phyloP scores from a whole-genome alignment of 2,113 vertebrate species.

The Callipepla californica region DNA sequence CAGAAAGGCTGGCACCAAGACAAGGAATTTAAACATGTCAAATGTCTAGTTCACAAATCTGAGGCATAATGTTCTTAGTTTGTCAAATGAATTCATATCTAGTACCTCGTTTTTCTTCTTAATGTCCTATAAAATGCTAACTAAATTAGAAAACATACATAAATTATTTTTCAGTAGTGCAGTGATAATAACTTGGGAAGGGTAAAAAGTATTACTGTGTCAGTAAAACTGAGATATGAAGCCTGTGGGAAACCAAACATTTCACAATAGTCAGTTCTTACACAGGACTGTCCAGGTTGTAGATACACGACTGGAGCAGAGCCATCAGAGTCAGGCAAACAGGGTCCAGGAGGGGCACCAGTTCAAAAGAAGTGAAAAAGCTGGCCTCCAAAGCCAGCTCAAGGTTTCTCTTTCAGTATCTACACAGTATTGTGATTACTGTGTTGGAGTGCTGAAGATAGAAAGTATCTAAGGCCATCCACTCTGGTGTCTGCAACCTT shows the following conservation, averaged over 20 bases:
- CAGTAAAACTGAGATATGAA: background rate
- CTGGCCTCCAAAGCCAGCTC: background rate
- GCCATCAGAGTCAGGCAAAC: background rate
- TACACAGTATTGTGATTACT: background rate
- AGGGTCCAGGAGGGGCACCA: fast-evolving
- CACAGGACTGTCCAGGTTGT: background rate
- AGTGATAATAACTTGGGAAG: background rate
- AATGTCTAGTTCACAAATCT: background rate
- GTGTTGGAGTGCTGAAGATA: background rate
- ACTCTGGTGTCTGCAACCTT: background rate
- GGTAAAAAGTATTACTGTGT: background rate
- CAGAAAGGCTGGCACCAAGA: background rate
- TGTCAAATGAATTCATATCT: background rate
- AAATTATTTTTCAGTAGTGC: background rate
- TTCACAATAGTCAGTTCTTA: background rate
- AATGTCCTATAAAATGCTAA: background rate
- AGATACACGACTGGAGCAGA: background rate
- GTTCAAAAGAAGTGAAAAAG: background rate
- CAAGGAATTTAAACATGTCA: background rate
- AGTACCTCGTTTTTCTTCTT: background rate
- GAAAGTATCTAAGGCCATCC: background rate
- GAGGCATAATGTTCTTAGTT: background rate
- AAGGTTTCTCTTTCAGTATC: background rate
- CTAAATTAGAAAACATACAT: background rate
- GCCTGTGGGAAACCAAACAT: background rate